A percentile compares a stretch with the other conserved stretches of the same genome.
phyloP scores from a whole-genome alignment of 2,888 invertebrate genomes.

The Hemistola chrysoprasaria region DNA sequence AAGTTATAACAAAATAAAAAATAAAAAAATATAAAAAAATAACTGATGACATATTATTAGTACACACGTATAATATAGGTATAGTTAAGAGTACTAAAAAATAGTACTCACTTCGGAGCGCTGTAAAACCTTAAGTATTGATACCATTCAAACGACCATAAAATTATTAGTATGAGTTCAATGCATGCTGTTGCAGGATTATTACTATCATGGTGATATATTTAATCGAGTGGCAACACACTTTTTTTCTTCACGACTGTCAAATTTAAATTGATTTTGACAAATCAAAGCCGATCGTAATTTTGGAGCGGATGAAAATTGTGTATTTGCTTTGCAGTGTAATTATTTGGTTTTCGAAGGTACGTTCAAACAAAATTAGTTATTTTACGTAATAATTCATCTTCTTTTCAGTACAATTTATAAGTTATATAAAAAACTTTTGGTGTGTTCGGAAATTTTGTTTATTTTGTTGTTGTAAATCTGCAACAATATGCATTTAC shows the following conservation, averaged over 20 bases:
- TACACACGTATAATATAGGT: no score
- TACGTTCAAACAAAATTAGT: conserved; percentile 30
- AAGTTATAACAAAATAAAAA: no score
- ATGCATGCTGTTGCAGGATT: conserved; percentile 4
- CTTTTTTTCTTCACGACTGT: conserved; percentile 22
- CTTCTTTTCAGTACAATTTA: conserved; percentile 35
- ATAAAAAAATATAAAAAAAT: no score
- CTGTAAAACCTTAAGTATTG: no score
- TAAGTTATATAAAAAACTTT: conserved; percentile 30
- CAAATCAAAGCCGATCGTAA: conserved; percentile 18
- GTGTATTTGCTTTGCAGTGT: conserved; percentile 31
- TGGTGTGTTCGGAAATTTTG: conserved; percentile 30
- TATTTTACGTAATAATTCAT: conserved; percentile 36
- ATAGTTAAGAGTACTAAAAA: no score
- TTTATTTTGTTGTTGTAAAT: conserved; percentile 32
- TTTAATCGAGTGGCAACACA: conserved; percentile 5
- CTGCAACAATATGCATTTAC: conserved; percentile 26
- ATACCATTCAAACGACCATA: not conserved
- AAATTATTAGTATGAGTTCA: conserved; percentile 1
- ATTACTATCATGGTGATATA: conserved; percentile 1
- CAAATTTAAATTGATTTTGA: conserved; percentile 19
- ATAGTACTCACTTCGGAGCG: no score
- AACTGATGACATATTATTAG: no score
- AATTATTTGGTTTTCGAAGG: conserved; percentile 34
- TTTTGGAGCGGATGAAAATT: conserved; percentile 31